Conservation (phyloP, 2,888 invertebrate species). For the Lasioglossum villosulum region DNA sequence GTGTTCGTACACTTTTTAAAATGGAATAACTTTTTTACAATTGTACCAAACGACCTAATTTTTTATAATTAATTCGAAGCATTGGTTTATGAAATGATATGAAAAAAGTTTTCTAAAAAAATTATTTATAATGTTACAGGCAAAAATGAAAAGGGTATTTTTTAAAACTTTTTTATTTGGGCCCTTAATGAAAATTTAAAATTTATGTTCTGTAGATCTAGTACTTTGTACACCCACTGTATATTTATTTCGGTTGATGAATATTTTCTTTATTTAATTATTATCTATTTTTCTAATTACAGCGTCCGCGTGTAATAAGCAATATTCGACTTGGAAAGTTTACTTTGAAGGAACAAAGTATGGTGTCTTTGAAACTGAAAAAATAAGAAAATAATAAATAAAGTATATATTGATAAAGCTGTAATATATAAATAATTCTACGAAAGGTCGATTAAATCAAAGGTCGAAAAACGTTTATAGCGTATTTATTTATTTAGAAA, state of each 20-base stretch:
- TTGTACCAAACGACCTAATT: too few relatives aligned
- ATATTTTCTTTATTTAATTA: not conserved
- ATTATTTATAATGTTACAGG: too few relatives aligned
- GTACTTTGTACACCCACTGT: too few relatives aligned
- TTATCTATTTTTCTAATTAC: conserved; percentile 37
- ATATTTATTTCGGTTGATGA: not conserved
- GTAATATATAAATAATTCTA: not conserved
- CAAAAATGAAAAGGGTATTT: too few relatives aligned
- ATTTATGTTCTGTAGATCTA: too few relatives aligned
- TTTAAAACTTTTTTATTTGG: too few relatives aligned
- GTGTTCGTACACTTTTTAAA: too few relatives aligned
- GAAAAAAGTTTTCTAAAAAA: too few relatives aligned
- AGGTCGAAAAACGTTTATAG: conserved; percentile 59
- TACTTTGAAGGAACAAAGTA: conserved; percentile 72
- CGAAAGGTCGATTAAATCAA: conserved; percentile 10
- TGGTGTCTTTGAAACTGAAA: conserved; percentile 64
- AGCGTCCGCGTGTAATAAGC: conserved; percentile 4
- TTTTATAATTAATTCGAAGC: too few relatives aligned
- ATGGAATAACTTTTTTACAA: too few relatives aligned
- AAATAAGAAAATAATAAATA: not conserved
- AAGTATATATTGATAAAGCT: not conserved
- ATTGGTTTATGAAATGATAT: too few relatives aligned
- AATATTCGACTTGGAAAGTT: conserved; percentile 47
- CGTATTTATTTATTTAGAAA: conserved; percentile 83
- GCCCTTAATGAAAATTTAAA: too few relatives aligned